Evolutionary conservation across 2,113 vertebrate genomes (phyloP).

Genomic region (Ia io): DNA sequence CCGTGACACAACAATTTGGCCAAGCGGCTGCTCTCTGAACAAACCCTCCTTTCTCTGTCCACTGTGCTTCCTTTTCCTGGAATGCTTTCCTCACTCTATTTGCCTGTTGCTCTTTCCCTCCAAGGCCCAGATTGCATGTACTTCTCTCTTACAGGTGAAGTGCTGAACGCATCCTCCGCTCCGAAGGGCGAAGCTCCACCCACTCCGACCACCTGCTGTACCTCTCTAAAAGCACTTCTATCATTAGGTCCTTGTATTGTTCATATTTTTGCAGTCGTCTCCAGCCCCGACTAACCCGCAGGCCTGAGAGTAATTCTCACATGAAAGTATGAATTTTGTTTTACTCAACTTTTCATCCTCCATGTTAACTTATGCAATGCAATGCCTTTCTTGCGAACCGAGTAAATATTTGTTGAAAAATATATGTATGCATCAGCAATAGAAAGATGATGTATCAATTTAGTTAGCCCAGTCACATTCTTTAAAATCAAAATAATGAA

Average conservation of each 20-base stretch:
- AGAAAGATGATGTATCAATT: background rate
- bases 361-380: background rate
- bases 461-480: background rate
- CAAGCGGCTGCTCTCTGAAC: background rate
- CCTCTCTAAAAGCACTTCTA: background rate
- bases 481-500: slow-evolving; percentile 10
- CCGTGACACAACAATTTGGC: background rate
- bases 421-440: background rate
- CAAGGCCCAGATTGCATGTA: background rate
- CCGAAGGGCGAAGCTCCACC: no score
- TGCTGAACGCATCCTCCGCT: background rate
- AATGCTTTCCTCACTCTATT: background rate
- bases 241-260: background rate
- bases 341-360: background rate
- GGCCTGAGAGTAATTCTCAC: background rate
- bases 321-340: background rate
- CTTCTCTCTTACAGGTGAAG: background rate
- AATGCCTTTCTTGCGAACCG: background rate
- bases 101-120: background rate
- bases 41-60: background rate
- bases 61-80: background rate
- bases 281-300: background rate
- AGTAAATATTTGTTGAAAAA: slow-evolving; percentile 17
- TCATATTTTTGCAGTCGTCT: background rate
- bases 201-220: background rate